Evolutionary conservation across 1,140 invertebrate genomes (phyloP), one percentile per base, ranked within the genome.

Genomic region (Adelges cooleyi): DNA sequence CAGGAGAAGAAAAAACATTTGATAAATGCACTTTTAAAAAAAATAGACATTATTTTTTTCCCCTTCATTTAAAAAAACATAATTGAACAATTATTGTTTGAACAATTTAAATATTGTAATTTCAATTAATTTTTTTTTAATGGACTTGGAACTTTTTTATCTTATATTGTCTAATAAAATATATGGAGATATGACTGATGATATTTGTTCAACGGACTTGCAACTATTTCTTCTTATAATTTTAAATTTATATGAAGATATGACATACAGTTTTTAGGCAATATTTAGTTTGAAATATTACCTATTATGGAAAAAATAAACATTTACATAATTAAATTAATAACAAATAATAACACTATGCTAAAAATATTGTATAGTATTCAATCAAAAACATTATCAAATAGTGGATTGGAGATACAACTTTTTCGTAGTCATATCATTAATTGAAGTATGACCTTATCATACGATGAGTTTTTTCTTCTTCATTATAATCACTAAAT

Each of bases 1-100:
- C 50, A 52, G 27, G 27, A 52, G 27, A 52, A 52, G 50, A 52
- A 33, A 52, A 52, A 52, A 29, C 17, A 13, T 52, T 50, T 50
- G 6, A 27, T 8, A 50, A 23, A 49, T 27, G 15, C 49, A 50
- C 23, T n/a, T 27, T 50, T 50, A 1, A 17, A 27, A 50, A 50
- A 27, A 33, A 29, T 33, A 52, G 15, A 50, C 13, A 27, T 50
- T 27, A 17, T 50, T 27, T n/a, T 50, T 18, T 52, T 33, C n/a
- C n/a, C 8, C 5, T 29, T 9, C n/a, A n/a, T 29, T 33, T 52
- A 13, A 18, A 52, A 27, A 29, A 50, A n/a, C 49, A 50, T 50
- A 27, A 5, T 29, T 50, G 46, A n/a, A n/a, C n/a, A 2, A 23
- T 13, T 49, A 13, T 15, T 49, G 20, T 50, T 50, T 15, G 13